Conservation (phyloP, 2,113 vertebrate species). For the Heloderma charlesbogerti region DNA sequence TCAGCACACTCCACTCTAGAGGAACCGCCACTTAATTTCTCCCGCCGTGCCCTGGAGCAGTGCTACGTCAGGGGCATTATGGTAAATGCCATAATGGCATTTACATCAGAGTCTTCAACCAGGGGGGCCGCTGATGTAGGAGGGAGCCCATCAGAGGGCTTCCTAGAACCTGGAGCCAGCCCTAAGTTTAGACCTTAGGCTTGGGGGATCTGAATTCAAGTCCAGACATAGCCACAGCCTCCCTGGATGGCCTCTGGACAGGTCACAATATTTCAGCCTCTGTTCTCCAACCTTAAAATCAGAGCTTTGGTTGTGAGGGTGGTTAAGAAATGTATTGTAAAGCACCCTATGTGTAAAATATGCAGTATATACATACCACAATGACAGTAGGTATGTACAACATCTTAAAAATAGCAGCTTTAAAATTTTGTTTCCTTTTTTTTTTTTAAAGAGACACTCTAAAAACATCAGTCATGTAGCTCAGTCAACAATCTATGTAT, state of each 20-base stretch:
- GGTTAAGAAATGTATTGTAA: neutral
- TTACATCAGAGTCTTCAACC: too few species aligned
- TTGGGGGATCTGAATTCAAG: neutral
- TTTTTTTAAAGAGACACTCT: neutral
- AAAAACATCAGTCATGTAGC: too few species aligned
- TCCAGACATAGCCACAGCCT: neutral
- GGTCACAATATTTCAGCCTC: neutral
- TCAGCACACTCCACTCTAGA: neutral
- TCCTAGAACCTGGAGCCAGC: neutral
- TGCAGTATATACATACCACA: neutral
- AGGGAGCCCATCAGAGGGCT: too few species aligned
- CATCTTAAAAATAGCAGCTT: neutral
- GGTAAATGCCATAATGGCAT: too few species aligned
- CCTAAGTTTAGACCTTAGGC: neutral
- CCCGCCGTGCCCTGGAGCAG: neutral
- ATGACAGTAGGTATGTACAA: neutral
- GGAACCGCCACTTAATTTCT: neutral
- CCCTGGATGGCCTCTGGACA: neutral
- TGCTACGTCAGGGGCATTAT: too few species aligned
- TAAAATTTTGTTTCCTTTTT: neutral
- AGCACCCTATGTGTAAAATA: neutral
- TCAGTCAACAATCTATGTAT: too few species aligned
- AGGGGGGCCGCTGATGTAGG: neutral
- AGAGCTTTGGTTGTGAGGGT: neutral
- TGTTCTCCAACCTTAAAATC: neutral